phyloP scores from a whole-genome alignment of 2,888 invertebrate genomes.

The Yponomeuta sedellus region DNA sequence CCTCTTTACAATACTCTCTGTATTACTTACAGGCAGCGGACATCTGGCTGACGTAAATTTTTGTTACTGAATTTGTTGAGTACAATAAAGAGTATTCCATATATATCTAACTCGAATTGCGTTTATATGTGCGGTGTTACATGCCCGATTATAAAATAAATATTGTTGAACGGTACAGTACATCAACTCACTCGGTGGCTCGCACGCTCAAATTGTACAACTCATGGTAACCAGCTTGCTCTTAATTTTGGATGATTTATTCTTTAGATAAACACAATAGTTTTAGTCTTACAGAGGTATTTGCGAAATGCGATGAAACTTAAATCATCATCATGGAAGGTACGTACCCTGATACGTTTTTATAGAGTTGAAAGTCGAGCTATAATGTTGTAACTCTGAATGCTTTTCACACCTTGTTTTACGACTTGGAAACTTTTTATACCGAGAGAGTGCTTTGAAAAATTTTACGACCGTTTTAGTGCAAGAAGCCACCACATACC shows the following conservation, averaged over 20 bases:
- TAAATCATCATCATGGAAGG: too few relatives aligned
- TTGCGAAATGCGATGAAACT: not conserved
- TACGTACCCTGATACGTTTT: not conserved
- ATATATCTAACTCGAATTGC: too few relatives aligned
- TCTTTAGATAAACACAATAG: conserved; percentile 14
- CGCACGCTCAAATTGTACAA: not conserved
- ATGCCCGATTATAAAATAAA: too few relatives aligned
- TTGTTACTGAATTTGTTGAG: too few relatives aligned
- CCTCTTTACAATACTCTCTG: too few relatives aligned
- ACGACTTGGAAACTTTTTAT: not conserved
- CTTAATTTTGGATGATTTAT: conserved; percentile 20
- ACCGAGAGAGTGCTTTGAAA: not conserved
- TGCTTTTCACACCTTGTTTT: not conserved
- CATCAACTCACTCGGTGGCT: too few relatives aligned
- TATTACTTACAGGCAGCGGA: too few relatives aligned
- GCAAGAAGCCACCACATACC: too few relatives aligned
- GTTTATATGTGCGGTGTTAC: too few relatives aligned
- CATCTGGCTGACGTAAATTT: too few relatives aligned
- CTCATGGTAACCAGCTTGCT: conserved; percentile 5
- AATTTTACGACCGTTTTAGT: not conserved
- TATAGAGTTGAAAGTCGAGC: not conserved
- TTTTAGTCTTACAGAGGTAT: not conserved
- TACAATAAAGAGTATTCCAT: too few relatives aligned
- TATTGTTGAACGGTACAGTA: too few relatives aligned
- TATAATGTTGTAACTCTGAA: not conserved